Evolutionary conservation across 2,113 vertebrate genomes (phyloP).

Genomic region (Mustela nigripes): DNA sequence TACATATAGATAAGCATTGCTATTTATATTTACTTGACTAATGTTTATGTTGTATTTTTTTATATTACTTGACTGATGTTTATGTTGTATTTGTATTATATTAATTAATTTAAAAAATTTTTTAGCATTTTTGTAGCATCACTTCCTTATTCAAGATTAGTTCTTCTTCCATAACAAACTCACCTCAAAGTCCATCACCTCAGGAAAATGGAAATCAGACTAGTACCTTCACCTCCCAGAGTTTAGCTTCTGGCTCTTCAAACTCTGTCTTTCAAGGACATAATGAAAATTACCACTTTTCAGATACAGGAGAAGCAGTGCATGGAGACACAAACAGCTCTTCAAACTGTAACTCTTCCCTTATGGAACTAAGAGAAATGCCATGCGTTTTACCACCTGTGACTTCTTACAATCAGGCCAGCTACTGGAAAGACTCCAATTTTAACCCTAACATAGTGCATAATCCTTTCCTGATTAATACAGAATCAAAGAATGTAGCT

Average conservation of each 20-base stretch:
- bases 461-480: conserved; percentile 69
- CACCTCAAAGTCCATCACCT: conserved; percentile 59
- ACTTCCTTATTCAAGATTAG: conserved; percentile 87
- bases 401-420: conserved; percentile 32
- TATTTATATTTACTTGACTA: conserved; percentile 45
- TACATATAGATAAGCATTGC: conserved; percentile 13
- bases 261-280: conserved; percentile 63
- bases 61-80: conserved; percentile 35
- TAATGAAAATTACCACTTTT: conserved; percentile 64
- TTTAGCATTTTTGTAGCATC: conserved; percentile 94
- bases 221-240: conserved; percentile 36
- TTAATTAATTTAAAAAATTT: conserved; percentile 19
- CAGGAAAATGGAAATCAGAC: conserved; percentile 57
- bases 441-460: not conserved
- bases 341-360: conserved; percentile 54
- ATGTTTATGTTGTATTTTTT: conserved; percentile 27
- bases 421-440: conserved; percentile 49
- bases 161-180: conserved; percentile 62
- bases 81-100: conserved; percentile 20
- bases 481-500: conserved; percentile 49
- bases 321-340: conserved; percentile 58
- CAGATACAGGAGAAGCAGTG: conserved; percentile 43
- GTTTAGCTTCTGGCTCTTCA: conserved; percentile 40
- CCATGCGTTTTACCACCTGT: conserved; percentile 38
- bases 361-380: conserved; percentile 69